Evolutionary conservation across 2,797 vertebrate genomes (phyloP), one percentile per base, ranked within the genome.

Genomic region (Falco cherrug): DNA sequence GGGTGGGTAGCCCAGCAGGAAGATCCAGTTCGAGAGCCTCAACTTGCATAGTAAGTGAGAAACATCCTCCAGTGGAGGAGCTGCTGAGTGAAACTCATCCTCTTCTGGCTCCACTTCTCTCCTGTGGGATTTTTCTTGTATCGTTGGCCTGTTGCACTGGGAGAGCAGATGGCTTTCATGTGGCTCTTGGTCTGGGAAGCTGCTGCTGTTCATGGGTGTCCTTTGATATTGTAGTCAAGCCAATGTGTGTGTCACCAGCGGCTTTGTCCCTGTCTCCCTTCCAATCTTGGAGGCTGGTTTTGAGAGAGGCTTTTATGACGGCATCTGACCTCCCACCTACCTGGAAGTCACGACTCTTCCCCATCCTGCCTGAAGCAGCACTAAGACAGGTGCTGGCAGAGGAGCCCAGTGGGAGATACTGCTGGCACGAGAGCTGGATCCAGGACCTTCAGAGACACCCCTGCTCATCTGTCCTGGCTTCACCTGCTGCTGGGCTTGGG

Each of bases 201-300:
- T 17, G 3, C 29, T 56, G 51, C 64, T 54, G 11, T 21, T n/a
- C 0, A 0, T 13, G 39, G 22, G 10, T 6, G 28, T 63, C 24
- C 31, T 24, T 9, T 82, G 61, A 16, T 0, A 0, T 7, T 22
- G 21, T 28, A 13, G 39, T 19, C 57, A 18, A 20, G 35, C 20
- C 28, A 3, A 1, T 0, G 10, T 24, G 25, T 51, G 45, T 16
- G 0, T 51, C 31, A 11, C 29, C 61, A 10, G 0, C 24, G n/a
- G 8, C 50, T 73, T 21, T 64, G 19, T 69, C 24, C 18, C 20
- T 89, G 35, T 29, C 16, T 4, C 20, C 20, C 16, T 45, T 60
- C 50, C 26, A 7, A 2, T 50, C 20, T 4, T 5, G 33, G 25
- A 87, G 6, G 13, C 4, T 16, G 80, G 2, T 41, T 78, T 87